Evolutionary conservation across 1,140 invertebrate species (phyloP), one percentile per base, ranked within the genome.

Genomic region (Campoletis sonorensis): DNA sequence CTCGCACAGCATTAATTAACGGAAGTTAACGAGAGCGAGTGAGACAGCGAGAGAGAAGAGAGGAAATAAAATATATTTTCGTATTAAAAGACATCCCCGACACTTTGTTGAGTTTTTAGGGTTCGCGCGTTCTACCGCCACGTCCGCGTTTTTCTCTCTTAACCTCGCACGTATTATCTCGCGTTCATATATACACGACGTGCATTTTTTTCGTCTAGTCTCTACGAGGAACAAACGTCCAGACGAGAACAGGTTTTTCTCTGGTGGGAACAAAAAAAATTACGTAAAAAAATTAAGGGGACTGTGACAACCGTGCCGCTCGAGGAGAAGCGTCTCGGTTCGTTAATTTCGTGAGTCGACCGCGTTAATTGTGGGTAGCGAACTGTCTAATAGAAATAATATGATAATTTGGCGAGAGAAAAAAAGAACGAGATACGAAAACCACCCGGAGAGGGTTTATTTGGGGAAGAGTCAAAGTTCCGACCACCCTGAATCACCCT

Each of bases 361-460:
- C 85, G 88, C 86, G 88, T 90, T 91, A 91, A 91, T 90, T 91
- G 89, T 87, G 90, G 89, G 88, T 90, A 90, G 87, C 87, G 87
- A 90, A 82, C 84, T 88, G 87, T 88, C 88, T 90, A 90, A 91
- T 91, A 90, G 89, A 88, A 90, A 91, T 91, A 91, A 91, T 91
- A 91, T 90, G 90, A 88, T 91, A 91, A 90, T 91, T 86, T 85
- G 75, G 78, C 26, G 26, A 64, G 61, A 64, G 61, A 64, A 23
- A 64, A 21, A 26, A 15, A 64, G 21, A n/a, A 73, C 79, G 76
- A 80, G 81, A 45, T 4, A 81, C 70, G 79, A 84, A 83, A 80
- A 78, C 82, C 51, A 79, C 75, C 18, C 4, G 45, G 33, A 72
- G 23, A 75, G 76, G 61, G 51, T 67, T 78, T 33, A 7, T 68